A percentile compares a stretch with the other conserved stretches of the same genome.
phyloP scores from a whole-genome alignment of 2,888 invertebrate genomes.

The Vannuccia rotundouncinata region DNA sequence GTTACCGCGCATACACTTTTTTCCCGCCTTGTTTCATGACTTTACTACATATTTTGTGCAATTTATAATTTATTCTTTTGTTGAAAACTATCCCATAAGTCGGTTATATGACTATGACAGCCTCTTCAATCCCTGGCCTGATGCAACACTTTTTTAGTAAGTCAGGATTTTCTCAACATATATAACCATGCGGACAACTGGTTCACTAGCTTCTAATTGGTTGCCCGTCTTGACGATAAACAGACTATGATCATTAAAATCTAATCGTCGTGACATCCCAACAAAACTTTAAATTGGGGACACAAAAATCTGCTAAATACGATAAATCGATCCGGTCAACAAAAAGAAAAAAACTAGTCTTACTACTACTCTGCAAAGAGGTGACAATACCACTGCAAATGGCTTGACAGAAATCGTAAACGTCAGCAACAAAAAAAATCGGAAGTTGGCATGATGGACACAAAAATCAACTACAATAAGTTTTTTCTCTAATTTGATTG shows the following conservation, averaged over 20 bases:
- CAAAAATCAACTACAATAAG: too few relatives aligned
- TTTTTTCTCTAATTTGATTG: too few relatives aligned
- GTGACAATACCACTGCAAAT: conserved; percentile 3
- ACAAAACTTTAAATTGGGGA: neutral
- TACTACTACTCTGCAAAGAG: conserved; percentile 15
- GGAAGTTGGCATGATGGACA: too few relatives aligned
- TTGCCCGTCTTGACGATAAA: neutral
- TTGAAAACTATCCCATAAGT: too few relatives aligned
- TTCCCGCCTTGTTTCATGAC: too few relatives aligned
- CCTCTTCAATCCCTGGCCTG: neutral
- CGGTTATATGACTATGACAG: too few relatives aligned
- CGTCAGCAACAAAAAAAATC: too few relatives aligned
- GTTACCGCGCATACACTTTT: too few relatives aligned
- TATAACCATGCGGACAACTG: neutral
- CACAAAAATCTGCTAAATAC: neutral
- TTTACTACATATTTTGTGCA: too few relatives aligned
- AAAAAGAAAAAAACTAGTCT: neutral
- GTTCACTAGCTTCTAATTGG: neutral
- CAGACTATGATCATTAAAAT: neutral
- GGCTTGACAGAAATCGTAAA: neutral
- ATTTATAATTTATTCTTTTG: too few relatives aligned
- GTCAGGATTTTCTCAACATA: neutral
- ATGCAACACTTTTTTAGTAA: neutral
- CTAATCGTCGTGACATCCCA: neutral
- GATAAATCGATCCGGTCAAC: neutral